phyloP scores from a whole-genome alignment of 2,888 invertebrate species.

The Leptopilina myrica region DNA sequence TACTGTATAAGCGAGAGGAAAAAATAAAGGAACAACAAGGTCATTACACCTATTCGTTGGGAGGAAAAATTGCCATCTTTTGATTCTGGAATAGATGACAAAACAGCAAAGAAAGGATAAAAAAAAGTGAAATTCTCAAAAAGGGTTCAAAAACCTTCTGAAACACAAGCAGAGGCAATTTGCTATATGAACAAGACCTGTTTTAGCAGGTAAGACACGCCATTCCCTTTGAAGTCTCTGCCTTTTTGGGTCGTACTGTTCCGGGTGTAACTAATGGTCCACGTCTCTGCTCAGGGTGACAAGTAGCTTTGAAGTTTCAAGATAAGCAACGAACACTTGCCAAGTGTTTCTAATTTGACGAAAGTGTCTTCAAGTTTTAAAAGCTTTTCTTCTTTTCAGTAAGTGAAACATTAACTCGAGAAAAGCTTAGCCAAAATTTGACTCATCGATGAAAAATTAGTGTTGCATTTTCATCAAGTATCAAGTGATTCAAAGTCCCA shows the following conservation, averaged over 20 bases:
- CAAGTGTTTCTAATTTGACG: slow-evolving; percentile 12
- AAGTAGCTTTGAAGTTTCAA: slow-evolving; percentile 15
- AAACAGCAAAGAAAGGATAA: too few relatives aligned
- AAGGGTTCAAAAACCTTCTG: background rate
- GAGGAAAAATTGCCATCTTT: background rate
- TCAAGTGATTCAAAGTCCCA: too few relatives aligned
- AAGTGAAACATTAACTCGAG: background rate
- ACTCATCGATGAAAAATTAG: too few relatives aligned
- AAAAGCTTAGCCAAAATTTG: background rate
- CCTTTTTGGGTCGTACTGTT: background rate
- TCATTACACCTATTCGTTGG: slow-evolving; percentile 7
- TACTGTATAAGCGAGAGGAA: background rate
- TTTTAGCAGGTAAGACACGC: slow-evolving; percentile 14
- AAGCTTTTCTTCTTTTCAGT: background rate
- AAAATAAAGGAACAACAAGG: background rate
- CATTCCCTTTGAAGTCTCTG: background rate
- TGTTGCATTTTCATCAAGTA: too few relatives aligned
- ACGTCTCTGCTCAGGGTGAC: background rate
- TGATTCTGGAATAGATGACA: too few relatives aligned
- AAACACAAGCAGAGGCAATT: background rate
- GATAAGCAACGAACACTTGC: slow-evolving; percentile 17
- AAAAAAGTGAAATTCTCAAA: too few relatives aligned
- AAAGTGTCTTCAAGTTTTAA: background rate
- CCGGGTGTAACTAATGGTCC: background rate
- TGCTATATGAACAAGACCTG: background rate